These are phyloP conservation scores for Lissocephala sabroskyi DNA, from an alignment of 2,888 invertebrate genomes.

Conservation along the genomic window DNA sequence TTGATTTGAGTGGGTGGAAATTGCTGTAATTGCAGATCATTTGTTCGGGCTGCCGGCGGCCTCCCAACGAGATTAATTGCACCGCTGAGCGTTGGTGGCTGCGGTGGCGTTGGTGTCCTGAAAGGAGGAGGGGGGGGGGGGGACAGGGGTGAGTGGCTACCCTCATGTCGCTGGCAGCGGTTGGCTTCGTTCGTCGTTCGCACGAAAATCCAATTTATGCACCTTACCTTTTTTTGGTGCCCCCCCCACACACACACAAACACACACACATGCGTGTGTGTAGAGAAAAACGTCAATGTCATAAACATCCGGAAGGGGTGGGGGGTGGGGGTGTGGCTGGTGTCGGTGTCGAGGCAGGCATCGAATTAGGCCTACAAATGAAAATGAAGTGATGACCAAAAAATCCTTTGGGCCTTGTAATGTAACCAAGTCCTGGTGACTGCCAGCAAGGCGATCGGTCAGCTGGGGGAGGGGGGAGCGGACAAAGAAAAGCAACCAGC, in stretches of 20 bases:
- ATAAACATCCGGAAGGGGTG: neutral
- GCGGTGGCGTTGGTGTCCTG: neutral
- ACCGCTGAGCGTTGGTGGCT: neutral
- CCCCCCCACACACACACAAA: conserved; percentile 1
- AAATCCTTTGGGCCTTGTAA: too few relatives aligned
- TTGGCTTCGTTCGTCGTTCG: neutral
- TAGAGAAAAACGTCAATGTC: conserved; percentile 4
- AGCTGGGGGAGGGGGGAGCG: too few relatives aligned
- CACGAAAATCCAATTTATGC: too few relatives aligned
- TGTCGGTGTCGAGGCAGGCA: too few relatives aligned
- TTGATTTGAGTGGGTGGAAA: conserved; percentile 23
- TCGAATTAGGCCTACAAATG: conserved; percentile 29
- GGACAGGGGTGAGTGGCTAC: too few relatives aligned
- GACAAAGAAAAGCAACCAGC: too few relatives aligned
- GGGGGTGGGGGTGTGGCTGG: too few relatives aligned
- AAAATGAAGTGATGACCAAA: conserved; percentile 27
- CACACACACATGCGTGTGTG: neutral
- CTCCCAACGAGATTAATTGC: conserved; percentile 1
- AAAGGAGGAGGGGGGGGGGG: too few relatives aligned
- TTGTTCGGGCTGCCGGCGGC: conserved; percentile 14
- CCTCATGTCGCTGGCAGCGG: too few relatives aligned
- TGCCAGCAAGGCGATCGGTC: too few relatives aligned
- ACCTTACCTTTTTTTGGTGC: neutral
- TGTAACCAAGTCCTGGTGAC: too few relatives aligned
- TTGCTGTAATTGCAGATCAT: conserved; percentile 38